Conservation (phyloP, 2,113 vertebrate species). For the Ciconia stormi region DNA sequence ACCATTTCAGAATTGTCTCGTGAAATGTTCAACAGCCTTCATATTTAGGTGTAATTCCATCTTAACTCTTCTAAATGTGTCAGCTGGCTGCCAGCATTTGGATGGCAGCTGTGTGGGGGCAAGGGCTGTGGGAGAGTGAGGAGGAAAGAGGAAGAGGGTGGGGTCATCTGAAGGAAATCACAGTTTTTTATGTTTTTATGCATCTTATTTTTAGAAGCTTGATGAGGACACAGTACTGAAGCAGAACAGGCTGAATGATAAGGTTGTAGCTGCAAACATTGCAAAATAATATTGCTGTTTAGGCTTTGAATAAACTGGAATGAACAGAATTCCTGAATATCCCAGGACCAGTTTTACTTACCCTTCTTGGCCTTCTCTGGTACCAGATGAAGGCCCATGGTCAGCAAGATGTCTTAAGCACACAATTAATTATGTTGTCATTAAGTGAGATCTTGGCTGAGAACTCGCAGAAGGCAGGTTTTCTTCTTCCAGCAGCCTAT, state of each 20-base stretch:
- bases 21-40: neutral
- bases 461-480: neutral
- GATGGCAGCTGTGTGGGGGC: neutral
- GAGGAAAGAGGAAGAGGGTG: neutral
- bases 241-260: neutral
- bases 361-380: neutral
- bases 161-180: neutral
- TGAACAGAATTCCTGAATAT: neutral
- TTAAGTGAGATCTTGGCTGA: neutral
- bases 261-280: neutral
- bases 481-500: neutral
- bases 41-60: neutral
- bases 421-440: neutral
- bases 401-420: neutral
- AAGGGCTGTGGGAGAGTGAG: neutral
- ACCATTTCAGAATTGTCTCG: neutral
- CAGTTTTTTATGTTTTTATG: neutral
- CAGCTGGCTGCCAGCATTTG: neutral
- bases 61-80: neutral
- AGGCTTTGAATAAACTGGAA: neutral
- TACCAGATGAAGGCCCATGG: neutral
- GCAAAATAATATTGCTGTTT: neutral
- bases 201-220: conserved; percentile 30
- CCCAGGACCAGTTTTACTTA: neutral
- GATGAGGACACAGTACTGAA: neutral